Evolutionary conservation across 2,888 invertebrate genomes (phyloP).

Genomic region (Phyto melanocephala): DNA sequence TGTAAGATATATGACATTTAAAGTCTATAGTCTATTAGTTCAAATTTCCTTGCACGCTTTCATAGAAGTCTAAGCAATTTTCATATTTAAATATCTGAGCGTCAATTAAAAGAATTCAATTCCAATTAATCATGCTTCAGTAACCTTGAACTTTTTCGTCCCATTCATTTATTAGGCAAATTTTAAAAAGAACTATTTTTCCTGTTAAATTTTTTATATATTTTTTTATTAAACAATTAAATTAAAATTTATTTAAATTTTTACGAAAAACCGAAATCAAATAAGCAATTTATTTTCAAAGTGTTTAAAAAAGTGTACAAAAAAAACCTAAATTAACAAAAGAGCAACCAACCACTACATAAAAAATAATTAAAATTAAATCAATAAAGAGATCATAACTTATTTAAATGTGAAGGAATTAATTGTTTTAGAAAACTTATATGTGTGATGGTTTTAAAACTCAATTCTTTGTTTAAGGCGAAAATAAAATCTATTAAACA

Average conservation of each 20-base stretch:
- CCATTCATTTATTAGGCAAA: no score
- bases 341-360: conserved; percentile 9
- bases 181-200: background rate
- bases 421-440: conserved; percentile 36
- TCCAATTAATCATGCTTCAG: no score
- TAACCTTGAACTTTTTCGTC: no score
- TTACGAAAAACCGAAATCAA: background rate
- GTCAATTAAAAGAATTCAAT: no score
- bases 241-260: background rate
- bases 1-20: no score
- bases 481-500: conserved; percentile 13
- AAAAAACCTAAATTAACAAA: background rate
- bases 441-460: conserved; percentile 42
- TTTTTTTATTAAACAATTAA: background rate
- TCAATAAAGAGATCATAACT: background rate
- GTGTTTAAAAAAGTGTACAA: background rate
- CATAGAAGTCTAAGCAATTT: no score
- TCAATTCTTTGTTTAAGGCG: conserved; percentile 33
- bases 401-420: background rate
- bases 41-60: no score
- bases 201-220: background rate
- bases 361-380: conserved; percentile 1
- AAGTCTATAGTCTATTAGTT: no score
- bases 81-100: no score
- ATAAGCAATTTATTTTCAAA: background rate